These are phyloP conservation scores for Clitarchus hookeri DNA, from an alignment of 2,888 invertebrate genomes.

Conservation along the genomic window DNA sequence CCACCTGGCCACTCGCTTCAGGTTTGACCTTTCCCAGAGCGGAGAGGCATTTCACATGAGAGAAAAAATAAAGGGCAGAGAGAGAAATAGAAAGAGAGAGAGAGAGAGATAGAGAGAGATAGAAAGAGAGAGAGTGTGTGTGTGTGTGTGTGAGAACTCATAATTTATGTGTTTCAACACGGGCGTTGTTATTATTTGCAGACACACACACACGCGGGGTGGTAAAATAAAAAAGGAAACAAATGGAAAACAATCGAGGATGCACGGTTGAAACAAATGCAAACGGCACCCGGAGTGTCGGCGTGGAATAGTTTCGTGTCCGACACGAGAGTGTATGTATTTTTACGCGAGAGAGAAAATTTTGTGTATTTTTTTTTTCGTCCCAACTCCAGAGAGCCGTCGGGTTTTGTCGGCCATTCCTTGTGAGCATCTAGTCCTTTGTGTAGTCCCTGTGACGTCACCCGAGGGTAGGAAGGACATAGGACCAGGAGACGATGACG, in stretches of 20 bases:
- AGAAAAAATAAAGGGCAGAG: not conserved
- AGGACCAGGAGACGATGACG: too few species aligned
- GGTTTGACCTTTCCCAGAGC: not conserved
- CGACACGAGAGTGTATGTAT: not conserved
- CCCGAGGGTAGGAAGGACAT: too few species aligned
- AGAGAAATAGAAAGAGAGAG: not conserved
- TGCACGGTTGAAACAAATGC: not conserved
- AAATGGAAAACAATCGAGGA: slow-evolving; percentile 7
- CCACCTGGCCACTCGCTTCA: too few species aligned
- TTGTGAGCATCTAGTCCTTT: too few species aligned
- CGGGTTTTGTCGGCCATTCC: too few species aligned
- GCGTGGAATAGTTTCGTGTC: not conserved
- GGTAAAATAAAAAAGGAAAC: not conserved
- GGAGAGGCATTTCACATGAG: not conserved
- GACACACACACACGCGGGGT: not conserved
- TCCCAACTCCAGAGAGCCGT: too few species aligned
- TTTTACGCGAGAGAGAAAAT: too few species aligned
- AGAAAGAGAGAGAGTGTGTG: not conserved
- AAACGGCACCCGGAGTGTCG: not conserved
- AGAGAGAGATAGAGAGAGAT: not conserved
- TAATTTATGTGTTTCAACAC: not conserved
- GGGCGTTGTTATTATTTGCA: not conserved
- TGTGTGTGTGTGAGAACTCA: not conserved
- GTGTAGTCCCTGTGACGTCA: too few species aligned
- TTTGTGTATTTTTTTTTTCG: too few species aligned